These are phyloP conservation scores for Caerostris extrusa DNA, from an alignment of 1,140 invertebrate species.

Conservation along the genomic window DNA sequence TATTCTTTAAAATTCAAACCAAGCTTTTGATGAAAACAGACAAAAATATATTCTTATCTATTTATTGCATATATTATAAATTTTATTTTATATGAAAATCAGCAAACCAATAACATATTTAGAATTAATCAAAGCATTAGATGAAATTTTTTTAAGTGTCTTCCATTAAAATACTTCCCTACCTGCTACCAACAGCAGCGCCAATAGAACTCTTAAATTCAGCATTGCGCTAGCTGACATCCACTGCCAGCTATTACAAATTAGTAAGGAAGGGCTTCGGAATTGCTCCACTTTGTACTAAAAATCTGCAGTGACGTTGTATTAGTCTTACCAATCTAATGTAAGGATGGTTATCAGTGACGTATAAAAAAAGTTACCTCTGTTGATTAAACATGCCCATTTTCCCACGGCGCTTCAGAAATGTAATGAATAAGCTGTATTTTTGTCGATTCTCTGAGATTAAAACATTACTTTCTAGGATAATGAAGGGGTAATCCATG, in stretches of 20 bases:
- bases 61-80: too few relatives aligned
- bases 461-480: not conserved
- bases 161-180: not conserved
- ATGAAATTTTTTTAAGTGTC: too few relatives aligned
- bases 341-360: not conserved
- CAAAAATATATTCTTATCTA: too few relatives aligned
- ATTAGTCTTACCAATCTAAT: not conserved
- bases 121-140: too few relatives aligned
- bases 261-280: not conserved
- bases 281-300: not conserved
- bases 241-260: not conserved
- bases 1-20: too few relatives aligned
- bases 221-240: not conserved
- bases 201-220: not conserved
- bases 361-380: not conserved
- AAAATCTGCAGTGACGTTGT: not conserved
- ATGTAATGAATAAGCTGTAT: not conserved
- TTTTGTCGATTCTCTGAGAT: not conserved
- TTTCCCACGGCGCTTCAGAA: not conserved
- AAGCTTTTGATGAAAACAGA: too few relatives aligned
- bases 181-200: conserved; percentile 21
- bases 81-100: too few relatives aligned
- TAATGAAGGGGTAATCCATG: not conserved
- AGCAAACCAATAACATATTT: too few relatives aligned
- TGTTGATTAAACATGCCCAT: not conserved